These are phyloP conservation scores for Ataeniobius toweri DNA, from an alignment of 2,797 vertebrate species.

Conservation along the genomic window DNA sequence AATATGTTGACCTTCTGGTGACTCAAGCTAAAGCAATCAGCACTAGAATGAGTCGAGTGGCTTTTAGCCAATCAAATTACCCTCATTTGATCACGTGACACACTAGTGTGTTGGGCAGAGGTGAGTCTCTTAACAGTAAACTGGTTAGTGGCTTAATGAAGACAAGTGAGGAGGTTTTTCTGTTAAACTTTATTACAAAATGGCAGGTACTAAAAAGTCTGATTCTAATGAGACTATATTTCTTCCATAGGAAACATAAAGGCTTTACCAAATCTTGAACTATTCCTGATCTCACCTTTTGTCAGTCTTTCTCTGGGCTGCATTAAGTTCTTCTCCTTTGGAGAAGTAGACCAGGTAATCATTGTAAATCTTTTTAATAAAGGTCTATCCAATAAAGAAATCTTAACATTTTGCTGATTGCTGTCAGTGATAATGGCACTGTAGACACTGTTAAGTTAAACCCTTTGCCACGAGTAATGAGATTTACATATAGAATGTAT, in stretches of 20 bases:
- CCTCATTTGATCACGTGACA: no score
- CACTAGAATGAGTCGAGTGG: no score
- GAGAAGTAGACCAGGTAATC: conserved; percentile 51
- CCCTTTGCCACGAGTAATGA: conserved; percentile 72
- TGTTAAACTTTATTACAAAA: no score
- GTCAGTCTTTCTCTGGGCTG: conserved; percentile 14
- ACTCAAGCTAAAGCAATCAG: no score
- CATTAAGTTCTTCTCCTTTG: conserved; percentile 27
- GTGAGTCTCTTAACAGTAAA: no score
- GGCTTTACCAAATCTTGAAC: neutral
- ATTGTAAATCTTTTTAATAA: conserved; percentile 72
- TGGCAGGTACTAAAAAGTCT: no score
- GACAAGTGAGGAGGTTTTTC: no score
- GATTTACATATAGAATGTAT: conserved; percentile 69
- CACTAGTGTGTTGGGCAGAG: no score
- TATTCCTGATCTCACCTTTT: neutral
- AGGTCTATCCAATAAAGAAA: conserved; percentile 71
- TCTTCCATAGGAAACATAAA: neutral
- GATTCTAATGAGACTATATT: no score
- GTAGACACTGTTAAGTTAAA: conserved; percentile 52
- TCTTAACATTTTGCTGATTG: conserved; percentile 57
- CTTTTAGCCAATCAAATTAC: no score
- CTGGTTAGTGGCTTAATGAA: no score
- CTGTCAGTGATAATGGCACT: conserved; percentile 66
- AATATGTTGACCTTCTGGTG: no score